Evolutionary conservation across 1,140 invertebrate genomes (phyloP), one percentile per base, ranked within the genome.

Genomic region (Agrilus planipennis): DNA sequence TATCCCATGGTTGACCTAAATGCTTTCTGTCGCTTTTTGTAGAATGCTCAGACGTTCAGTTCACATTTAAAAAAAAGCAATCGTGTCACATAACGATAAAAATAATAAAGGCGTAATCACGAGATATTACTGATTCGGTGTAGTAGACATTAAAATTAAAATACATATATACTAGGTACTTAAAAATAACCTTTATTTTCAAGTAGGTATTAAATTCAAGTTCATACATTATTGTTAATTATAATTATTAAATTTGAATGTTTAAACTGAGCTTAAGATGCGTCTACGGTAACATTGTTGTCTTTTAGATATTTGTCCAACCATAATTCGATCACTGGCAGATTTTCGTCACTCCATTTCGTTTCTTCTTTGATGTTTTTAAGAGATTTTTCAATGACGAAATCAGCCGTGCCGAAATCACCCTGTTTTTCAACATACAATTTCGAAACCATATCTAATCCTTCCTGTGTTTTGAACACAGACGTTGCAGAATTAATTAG

Each of bases 291-390:
- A 10, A 29, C 37, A 21, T 55, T 44, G 34, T 60, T 60, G 4
- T 22, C 35, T 39, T 50, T 45, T 11, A 70, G 43, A 50, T 76
- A 77, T 1, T 64, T 49, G 27, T 75, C 69, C 2, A 84, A 55
- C 79, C 80, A 84, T 10, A 65, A 49, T 44, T 78, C 72, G 34
- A 84, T 81, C 2, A 78, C 68, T 0, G 77, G 79, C 1, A 81
- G 50, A 60, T 81, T 82, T 22, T 73, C 71, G 23, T 75, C 67
- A 30, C 72, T 79, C 80, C 79, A 84, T 48, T 75, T 68, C 0
- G 71, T 70, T 53, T 81, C 77, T 47, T 77, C 73, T 46, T 73
- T 68, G 11, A 82, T 79, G 43, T 75, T 75, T 46, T 69, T 73
- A 46, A 81, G 62, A 0, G 76, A 75, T 46, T 75, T 75, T 51